phyloP scores from a whole-genome alignment of 2,797 vertebrate species.

The Pelochelys cantorii region DNA sequence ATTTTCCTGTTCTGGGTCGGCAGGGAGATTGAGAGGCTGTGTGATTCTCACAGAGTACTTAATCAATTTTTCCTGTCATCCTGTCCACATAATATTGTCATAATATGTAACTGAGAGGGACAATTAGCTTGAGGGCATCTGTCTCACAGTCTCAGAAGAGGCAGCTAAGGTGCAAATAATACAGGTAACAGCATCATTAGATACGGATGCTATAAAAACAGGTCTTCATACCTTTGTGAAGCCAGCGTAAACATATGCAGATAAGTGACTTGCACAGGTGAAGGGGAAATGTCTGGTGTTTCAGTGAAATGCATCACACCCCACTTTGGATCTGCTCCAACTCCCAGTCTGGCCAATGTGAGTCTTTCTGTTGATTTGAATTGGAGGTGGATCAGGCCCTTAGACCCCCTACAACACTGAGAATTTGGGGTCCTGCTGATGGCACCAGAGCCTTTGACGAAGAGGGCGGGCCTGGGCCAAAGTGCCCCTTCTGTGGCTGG shows the following conservation, averaged over 20 bases:
- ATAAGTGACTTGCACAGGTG: neutral
- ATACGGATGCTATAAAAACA: neutral
- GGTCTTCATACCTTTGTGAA: neutral
- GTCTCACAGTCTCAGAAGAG: neutral
- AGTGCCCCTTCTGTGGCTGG: neutral
- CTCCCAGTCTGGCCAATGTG: neutral
- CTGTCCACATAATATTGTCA: fast-evolving
- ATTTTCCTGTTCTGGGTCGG: neutral
- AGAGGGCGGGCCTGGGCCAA: neutral
- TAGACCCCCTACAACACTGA: neutral
- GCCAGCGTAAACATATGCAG: neutral
- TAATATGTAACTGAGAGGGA: neutral
- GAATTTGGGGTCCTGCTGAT: too few relatives aligned
- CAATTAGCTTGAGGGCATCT: fast-evolving
- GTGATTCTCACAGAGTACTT: neutral
- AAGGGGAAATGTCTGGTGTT: neutral
- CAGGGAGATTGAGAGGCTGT: neutral
- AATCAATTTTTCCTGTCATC: neutral
- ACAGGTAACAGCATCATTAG: neutral
- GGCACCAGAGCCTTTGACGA: neutral
- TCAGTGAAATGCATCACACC: neutral
- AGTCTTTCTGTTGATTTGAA: neutral
- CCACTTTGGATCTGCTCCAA: fast-evolving
- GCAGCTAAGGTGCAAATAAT: fast-evolving
- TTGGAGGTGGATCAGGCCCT: neutral